A percentile compares a stretch with the other conserved stretches of the same genome.
Evolutionary conservation across 2,113 vertebrate species (phyloP).

Genomic region (Pseudorasbora parva): DNA sequence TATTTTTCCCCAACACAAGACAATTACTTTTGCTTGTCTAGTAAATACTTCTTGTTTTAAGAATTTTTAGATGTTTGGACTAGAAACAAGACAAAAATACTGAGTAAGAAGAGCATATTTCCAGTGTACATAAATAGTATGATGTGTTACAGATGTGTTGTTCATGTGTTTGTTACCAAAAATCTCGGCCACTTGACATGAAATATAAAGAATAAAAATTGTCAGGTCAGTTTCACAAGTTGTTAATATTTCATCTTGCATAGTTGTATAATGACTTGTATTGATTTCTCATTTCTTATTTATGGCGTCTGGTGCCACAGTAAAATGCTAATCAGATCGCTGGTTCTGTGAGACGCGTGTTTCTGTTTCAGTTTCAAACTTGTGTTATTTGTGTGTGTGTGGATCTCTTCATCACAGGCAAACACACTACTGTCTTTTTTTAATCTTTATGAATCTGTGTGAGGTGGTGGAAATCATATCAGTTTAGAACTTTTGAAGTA

Average conservation of each 20-base stretch:
- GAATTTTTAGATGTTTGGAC: too few relatives aligned
- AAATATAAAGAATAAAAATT: constrained; percentile 60
- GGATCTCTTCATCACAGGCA: not conserved
- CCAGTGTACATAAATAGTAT: not conserved
- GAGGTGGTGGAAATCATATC: constrained; percentile 56
- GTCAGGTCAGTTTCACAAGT: constrained; percentile 73
- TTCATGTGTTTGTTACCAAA: constrained; percentile 63
- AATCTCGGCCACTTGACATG: constrained; percentile 54
- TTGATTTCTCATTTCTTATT: constrained; percentile 81
- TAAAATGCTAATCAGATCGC: constrained; percentile 69
- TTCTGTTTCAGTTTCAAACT: not conserved
- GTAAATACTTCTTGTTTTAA: too few relatives aligned
- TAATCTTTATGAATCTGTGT: not conserved
- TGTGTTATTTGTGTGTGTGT: too few relatives aligned
- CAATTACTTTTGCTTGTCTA: too few relatives aligned
- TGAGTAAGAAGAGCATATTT: too few relatives aligned
- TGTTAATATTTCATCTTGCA: constrained; percentile 78
- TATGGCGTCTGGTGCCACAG: constrained; percentile 71
- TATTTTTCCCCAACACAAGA: too few relatives aligned
- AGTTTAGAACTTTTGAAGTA: constrained; percentile 65
- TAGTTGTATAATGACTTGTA: constrained; percentile 72
- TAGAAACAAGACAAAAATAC: too few relatives aligned
- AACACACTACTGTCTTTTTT: not conserved
- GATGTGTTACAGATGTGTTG: not conserved
- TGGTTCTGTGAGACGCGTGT: not conserved